Evolutionary conservation across 2,113 vertebrate genomes (phyloP), one percentile per base, ranked within the genome.

Genomic region (Dasyornis broadbenti): DNA sequence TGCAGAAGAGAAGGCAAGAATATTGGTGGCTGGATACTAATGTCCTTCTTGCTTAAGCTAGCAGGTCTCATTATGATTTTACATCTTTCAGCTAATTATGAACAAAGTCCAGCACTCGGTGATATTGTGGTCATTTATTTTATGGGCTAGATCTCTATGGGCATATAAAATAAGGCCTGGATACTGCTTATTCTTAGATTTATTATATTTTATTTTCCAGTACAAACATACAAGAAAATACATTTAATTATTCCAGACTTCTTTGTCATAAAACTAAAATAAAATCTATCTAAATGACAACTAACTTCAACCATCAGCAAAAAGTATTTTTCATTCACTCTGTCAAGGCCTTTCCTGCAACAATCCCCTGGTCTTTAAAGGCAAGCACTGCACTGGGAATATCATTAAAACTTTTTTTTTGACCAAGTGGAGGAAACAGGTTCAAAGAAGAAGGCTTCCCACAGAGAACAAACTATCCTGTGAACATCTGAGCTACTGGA

Each of bases 101-200:
- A 90, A 77, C 42, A 39, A 93, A 86, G 64, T 86, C 47, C 68
- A 64, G 42, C 47, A 44, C 76, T 86, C 42, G 33, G 52, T 93
- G 69, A 92, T 86, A 81, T 11, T 83, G 52, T 86, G 30, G 64
- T 92, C 52, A 66, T 96, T 93, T 89, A 60, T 94, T 93, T 93
- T 86, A 65, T 52, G 33, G 17, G 6, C 54, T 80, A 47, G 37
- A 86, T 90, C 63, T 83, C 94, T 69, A 20, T 8, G 27, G 76
- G 15, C 15, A 96, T 68, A 49, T 94, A 78, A 89, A 93, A 59
- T 30, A 83, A 86, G 31, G 33, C 45, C 57, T 88, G 66, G 57
- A 61, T 82, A 92, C 85, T 78, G 39, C 30, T 93, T 83, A 63
- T 72, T 94, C 49, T 45, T 45, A 80, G 26, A 85, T 73, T 82